A percentile compares a stretch with the other conserved stretches of the same genome.
Evolutionary conservation across 1,140 invertebrate species (phyloP).

Genomic region (Heliconius hewitsoni): DNA sequence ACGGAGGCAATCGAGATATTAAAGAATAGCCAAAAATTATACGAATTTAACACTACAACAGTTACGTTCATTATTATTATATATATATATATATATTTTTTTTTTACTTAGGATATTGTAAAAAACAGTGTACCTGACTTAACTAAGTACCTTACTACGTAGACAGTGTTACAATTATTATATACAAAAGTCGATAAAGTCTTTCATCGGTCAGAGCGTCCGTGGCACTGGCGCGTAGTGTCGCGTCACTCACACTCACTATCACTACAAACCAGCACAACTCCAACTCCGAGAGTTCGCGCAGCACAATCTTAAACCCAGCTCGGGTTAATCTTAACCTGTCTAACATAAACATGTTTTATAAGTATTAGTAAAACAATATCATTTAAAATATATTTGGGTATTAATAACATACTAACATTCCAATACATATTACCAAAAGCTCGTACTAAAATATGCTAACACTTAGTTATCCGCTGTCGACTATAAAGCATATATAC

Average conservation of each 20-base stretch:
- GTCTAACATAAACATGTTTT: conserved; percentile 50
- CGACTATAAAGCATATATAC: conserved; percentile 1
- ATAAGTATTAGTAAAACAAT: conserved; percentile 68
- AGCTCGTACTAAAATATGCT: conserved; percentile 38
- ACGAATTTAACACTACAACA: conserved; percentile 69
- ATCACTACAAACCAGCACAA: conserved; percentile 4
- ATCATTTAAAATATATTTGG: conserved; percentile 58
- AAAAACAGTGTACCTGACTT: conserved; percentile 77
- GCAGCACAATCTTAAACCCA: conserved; percentile 16
- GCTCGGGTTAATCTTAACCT: conserved; percentile 27
- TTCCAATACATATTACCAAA: conserved; percentile 38
- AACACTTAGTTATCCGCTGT: conserved; percentile 17
- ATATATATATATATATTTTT: conserved; percentile 39
- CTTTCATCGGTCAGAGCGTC: conserved; percentile 70
- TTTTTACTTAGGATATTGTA: conserved; percentile 77
- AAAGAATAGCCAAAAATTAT: conserved; percentile 55
- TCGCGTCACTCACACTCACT: conserved; percentile 26
- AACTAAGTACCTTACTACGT: conserved; percentile 64
- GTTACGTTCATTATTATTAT: conserved; percentile 61
- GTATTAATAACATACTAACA: conserved; percentile 50
- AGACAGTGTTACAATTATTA: conserved; percentile 63
- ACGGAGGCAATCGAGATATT: conserved; percentile 49
- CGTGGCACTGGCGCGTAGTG: conserved; percentile 41
- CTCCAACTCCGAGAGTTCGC: conserved; percentile 12
- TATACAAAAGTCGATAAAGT: conserved; percentile 76